Evolutionary conservation across 2,797 vertebrate species (phyloP).

Genomic region (Myotis findleyi): DNA sequence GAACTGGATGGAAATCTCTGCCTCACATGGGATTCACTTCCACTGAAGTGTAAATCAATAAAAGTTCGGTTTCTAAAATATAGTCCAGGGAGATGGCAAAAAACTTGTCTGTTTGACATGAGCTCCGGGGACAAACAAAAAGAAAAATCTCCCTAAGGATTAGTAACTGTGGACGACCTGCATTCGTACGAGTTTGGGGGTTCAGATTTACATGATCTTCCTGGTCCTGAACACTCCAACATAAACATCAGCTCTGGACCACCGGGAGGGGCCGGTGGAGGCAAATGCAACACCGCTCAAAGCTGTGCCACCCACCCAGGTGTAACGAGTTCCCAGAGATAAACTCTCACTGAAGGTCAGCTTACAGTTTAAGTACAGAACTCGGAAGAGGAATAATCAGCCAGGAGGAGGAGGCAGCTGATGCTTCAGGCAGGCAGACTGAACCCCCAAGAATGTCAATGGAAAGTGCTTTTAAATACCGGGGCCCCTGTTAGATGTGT

Average conservation of each 20-base stretch:
- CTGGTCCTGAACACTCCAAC: background rate
- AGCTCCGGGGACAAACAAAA: background rate
- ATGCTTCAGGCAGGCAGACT: rapidly evolving
- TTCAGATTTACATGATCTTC: background rate
- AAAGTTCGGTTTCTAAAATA: background rate
- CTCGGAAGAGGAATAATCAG: background rate
- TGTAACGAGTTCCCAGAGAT: background rate
- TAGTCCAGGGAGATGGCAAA: background rate
- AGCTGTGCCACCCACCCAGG: background rate
- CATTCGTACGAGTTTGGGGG: background rate
- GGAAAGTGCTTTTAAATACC: background rate
- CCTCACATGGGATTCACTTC: background rate
- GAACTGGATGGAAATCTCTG: background rate
- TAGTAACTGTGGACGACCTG: background rate
- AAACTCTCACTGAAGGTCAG: background rate
- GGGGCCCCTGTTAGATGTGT: background rate
- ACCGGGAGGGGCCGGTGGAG: background rate
- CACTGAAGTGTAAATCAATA: background rate
- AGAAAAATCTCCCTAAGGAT: background rate
- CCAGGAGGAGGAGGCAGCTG: background rate
- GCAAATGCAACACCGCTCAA: background rate
- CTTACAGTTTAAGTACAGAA: background rate
- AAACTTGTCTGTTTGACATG: background rate
- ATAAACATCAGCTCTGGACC: background rate
- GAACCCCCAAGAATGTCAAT: background rate